phyloP scores from a whole-genome alignment of 1,140 invertebrate species.

The Drosophila chauvacae region DNA sequence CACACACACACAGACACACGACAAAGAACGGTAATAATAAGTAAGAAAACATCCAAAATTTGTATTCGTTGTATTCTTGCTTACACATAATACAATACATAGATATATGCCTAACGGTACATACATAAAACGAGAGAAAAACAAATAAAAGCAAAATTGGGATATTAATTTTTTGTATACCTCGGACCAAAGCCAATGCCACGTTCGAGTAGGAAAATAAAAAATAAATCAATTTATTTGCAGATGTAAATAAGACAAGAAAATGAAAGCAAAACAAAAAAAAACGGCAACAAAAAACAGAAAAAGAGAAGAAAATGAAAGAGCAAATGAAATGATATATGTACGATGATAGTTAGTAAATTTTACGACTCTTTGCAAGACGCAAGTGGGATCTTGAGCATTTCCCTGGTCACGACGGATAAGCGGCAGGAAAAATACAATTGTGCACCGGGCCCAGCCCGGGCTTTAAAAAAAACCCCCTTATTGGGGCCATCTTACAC shows the following conservation, averaged over 20 bases:
- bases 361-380: slow-evolving; percentile 54
- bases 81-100: slow-evolving; percentile 15
- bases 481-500: slow-evolving; percentile 61
- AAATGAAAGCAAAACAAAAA: background rate
- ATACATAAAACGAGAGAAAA: slow-evolving; percentile 2
- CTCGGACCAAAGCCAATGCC: slow-evolving; percentile 43
- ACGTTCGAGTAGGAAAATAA: slow-evolving; percentile 39
- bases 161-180: slow-evolving; percentile 53
- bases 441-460: slow-evolving; percentile 52
- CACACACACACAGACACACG: slow-evolving; percentile 7
- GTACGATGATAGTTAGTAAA: slow-evolving; percentile 52
- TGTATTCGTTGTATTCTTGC: slow-evolving; percentile 27
- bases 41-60: slow-evolving; percentile 29
- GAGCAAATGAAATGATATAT: slow-evolving; percentile 17
- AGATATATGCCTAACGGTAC: slow-evolving; percentile 6
- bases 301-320: background rate
- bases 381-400: slow-evolving; percentile 44
- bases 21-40: slow-evolving; percentile 8
- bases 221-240: slow-evolving; percentile 10
- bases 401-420: slow-evolving; percentile 50
- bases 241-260: slow-evolving; percentile 37
- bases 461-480: slow-evolving; percentile 53
- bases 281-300: background rate
- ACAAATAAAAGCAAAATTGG: slow-evolving; percentile 26
- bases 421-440: slow-evolving; percentile 52